Evolutionary conservation across 1,140 invertebrate genomes (phyloP).

Genomic region (Heliconius eleuchia): DNA sequence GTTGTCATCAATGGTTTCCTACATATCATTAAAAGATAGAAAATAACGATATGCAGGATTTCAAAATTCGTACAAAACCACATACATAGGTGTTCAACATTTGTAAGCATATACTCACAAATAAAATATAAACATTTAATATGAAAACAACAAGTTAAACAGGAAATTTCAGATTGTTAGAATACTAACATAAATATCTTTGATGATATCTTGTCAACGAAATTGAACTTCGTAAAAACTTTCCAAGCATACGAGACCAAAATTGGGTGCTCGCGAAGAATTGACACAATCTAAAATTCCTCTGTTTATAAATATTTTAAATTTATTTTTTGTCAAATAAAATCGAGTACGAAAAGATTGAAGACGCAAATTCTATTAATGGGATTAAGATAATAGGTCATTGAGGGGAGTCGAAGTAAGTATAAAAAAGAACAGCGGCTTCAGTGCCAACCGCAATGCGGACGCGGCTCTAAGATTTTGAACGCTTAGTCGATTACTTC

Average conservation of each 20-base stretch:
- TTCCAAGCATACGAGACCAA: not conserved
- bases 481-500: conserved; percentile 28
- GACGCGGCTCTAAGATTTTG: conserved; percentile 26
- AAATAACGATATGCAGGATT: too few relatives aligned
- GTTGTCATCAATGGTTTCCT: too few relatives aligned
- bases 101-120: not conserved
- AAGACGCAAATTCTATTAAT: conserved; percentile 9
- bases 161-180: not conserved
- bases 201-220: conserved; percentile 14
- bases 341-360: conserved; percentile 14
- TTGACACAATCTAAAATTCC: not conserved
- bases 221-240: conserved; percentile 9
- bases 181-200: conserved; percentile 13
- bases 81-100: not conserved
- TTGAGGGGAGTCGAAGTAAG: not conserved
- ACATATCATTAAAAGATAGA: too few relatives aligned
- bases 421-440: conserved; percentile 23
- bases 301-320: not conserved
- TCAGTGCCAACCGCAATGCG: conserved; percentile 38
- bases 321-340: conserved; percentile 13
- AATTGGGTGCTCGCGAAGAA: not conserved
- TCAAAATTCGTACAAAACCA: not conserved
- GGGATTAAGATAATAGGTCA: conserved; percentile 21
- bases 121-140: not conserved
- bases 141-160: conserved; percentile 1